These are phyloP conservation scores for Alligator mississippiensis DNA, from an alignment of 2,113 vertebrate genomes.

Conservation along the genomic window DNA sequence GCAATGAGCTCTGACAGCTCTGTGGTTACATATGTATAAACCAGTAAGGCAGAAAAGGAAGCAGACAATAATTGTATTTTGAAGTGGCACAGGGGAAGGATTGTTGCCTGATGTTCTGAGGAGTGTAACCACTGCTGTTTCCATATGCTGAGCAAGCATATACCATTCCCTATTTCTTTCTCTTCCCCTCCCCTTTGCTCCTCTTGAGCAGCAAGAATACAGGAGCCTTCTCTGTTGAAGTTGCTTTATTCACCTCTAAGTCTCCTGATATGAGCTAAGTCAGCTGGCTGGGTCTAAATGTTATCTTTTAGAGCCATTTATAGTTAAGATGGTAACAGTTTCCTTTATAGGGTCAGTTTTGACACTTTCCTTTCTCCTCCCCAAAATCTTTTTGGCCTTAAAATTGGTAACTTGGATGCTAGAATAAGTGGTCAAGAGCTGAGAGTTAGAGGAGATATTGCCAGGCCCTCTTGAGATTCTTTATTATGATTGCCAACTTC, in stretches of 20 bases:
- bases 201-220: not conserved
- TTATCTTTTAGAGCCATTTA: not conserved
- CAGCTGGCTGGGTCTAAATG: accelerated
- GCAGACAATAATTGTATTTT: not conserved
- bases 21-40: not conserved
- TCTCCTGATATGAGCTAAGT: not conserved
- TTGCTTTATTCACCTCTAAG: not conserved
- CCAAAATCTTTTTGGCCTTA: not conserved
- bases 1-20: not conserved
- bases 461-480: not conserved
- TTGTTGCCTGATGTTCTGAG: not conserved
- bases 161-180: not conserved
- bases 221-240: not conserved
- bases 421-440: not conserved
- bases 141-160: not conserved
- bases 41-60: not conserved
- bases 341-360: not conserved
- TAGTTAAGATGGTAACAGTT: accelerated
- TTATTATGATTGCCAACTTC: not conserved
- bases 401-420: not conserved
- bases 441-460: not conserved
- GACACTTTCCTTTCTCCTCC: not conserved
- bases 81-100: not conserved
- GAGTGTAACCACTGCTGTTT: not conserved
- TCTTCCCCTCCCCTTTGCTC: not conserved